Percentiles rank a stretch among this genome's conserved stretches.
Conservation (phyloP, 2,113 vertebrate species). For the Trachemys scripta region DNA sequence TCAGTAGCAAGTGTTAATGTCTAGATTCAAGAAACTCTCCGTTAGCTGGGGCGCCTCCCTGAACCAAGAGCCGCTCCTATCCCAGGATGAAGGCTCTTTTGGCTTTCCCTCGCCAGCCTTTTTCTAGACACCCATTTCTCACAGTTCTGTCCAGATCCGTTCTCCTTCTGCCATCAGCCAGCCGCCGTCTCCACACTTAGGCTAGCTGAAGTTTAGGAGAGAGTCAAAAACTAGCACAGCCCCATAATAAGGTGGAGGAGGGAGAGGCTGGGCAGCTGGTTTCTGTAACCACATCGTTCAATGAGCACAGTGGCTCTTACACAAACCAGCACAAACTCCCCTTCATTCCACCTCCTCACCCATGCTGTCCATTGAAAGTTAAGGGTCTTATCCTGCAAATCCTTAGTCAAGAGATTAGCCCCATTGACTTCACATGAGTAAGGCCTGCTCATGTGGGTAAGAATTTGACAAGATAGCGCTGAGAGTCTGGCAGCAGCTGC, state of each 20-base stretch:
- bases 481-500: not conserved
- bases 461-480: not conserved
- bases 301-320: too few species aligned
- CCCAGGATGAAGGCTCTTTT: not conserved
- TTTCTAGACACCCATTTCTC: not conserved
- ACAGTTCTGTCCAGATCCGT: not conserved
- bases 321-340: not conserved
- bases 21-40: not conserved
- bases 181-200: not conserved
- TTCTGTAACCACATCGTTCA: not conserved
- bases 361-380: not conserved
- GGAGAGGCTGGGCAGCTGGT: not conserved
- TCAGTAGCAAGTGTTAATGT: too few species aligned
- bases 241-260: not conserved
- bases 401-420: not conserved
- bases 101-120: not conserved
- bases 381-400: not conserved
- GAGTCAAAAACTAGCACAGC: not conserved
- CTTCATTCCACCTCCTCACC: not conserved
- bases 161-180: not conserved
- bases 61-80: not conserved
- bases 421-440: not conserved
- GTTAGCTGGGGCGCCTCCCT: not conserved
- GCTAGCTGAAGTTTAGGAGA: not conserved
- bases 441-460: fast-evolving